phyloP scores from a whole-genome alignment of 2,888 invertebrate genomes.

The Campoletis raptor region DNA sequence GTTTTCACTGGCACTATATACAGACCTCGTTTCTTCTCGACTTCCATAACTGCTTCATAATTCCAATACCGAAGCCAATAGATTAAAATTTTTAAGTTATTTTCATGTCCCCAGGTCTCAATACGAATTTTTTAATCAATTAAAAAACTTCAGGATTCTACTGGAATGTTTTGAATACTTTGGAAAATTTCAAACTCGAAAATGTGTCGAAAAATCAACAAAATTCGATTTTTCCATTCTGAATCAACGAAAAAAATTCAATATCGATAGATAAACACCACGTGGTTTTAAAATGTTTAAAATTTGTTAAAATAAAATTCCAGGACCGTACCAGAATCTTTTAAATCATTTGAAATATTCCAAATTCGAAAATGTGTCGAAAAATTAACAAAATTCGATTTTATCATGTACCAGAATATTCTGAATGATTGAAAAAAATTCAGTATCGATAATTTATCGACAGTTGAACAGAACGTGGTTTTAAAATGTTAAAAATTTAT shows the following conservation, averaged over 20 bases:
- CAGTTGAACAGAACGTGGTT: neutral
- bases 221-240: too few relatives aligned
- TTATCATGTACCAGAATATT: too few relatives aligned
- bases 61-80: neutral
- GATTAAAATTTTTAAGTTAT: neutral
- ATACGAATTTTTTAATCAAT: neutral
- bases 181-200: neutral
- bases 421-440: too few relatives aligned
- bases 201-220: too few relatives aligned
- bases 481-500: neutral
- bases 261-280: neutral
- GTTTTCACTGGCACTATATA: conserved; percentile 32
- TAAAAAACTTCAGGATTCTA: neutral
- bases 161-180: neutral
- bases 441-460: too few relatives aligned
- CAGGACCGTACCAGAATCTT: neutral
- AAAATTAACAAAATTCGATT: too few relatives aligned
- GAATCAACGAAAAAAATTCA: too few relatives aligned
- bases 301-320: neutral
- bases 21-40: conserved; percentile 21
- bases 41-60: conserved; percentile 19
- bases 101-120: neutral
- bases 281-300: neutral
- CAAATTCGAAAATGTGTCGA: neutral
- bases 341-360: neutral